These are phyloP conservation scores for Zygaena filipendulae DNA, from an alignment of 2,888 invertebrate genomes.

Conservation along the genomic window DNA sequence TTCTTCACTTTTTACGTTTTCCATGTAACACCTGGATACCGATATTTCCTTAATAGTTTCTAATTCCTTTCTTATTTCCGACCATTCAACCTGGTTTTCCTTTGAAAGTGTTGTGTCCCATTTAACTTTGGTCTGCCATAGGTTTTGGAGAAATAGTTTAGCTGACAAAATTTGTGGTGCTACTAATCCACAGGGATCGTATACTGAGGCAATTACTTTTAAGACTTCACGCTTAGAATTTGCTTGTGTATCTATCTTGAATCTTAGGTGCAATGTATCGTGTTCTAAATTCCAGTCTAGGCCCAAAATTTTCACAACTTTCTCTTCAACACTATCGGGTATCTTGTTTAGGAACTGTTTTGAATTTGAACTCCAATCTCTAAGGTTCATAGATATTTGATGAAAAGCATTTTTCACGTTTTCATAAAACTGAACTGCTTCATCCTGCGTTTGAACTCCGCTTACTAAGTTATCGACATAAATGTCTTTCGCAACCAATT, in stretches of 20 bases:
- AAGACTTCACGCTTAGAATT: conserved; percentile 5
- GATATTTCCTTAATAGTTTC: not conserved
- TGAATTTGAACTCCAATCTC: conserved; percentile 8
- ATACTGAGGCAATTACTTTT: conserved; percentile 4
- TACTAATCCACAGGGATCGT: conserved; percentile 12
- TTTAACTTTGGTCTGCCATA: conserved; percentile 7
- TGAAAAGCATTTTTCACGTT: conserved; percentile 1
- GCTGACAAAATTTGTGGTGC: conserved; percentile 4
- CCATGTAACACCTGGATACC: not conserved
- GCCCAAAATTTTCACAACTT: not conserved
- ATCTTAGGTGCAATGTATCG: not conserved
- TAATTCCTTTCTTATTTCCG: not conserved
- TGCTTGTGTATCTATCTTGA: not conserved
- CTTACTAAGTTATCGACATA: conserved; percentile 14
- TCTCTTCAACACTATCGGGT: not conserved
- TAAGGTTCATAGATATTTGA: conserved; percentile 6
- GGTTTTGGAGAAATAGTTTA: conserved; percentile 9
- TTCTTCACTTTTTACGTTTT: not conserved
- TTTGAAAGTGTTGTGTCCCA: conserved; percentile 5
- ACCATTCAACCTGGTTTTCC: not conserved
- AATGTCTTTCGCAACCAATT: not conserved
- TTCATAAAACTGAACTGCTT: not conserved
- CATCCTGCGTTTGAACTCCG: no score
- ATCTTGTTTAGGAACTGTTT: no score
- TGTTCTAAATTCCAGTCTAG: not conserved